These are phyloP conservation scores for Mungos mungo DNA, from an alignment of 2,113 vertebrate species.

Conservation along the genomic window DNA sequence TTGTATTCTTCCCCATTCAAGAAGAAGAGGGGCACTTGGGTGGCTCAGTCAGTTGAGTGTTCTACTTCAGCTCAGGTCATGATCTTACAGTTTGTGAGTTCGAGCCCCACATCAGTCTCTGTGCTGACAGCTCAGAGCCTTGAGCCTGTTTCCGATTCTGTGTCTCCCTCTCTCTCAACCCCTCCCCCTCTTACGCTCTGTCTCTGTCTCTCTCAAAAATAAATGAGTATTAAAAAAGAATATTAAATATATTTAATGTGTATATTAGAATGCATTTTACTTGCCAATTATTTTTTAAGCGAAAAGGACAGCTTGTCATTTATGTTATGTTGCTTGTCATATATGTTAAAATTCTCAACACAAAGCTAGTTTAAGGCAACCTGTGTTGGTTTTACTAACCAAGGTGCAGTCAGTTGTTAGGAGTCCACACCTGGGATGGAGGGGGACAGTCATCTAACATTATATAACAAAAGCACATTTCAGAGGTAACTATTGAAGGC, in stretches of 20 bases:
- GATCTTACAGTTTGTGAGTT: too few species aligned
- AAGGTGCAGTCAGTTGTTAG: neutral
- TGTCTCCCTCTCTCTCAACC: too few species aligned
- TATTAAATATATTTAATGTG: neutral
- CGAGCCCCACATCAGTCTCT: too few species aligned
- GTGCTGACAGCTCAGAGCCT: too few species aligned
- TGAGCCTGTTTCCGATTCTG: too few species aligned
- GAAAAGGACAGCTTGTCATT: neutral
- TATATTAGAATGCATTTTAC: neutral
- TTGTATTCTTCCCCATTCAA: neutral
- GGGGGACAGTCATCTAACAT: neutral
- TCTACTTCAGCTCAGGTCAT: too few species aligned
- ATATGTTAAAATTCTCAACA: neutral
- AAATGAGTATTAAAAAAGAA: neutral
- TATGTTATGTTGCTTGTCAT: neutral
- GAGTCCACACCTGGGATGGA: neutral
- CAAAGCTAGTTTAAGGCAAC: neutral
- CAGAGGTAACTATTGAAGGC: neutral
- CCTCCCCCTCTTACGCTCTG: too few species aligned
- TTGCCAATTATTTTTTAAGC: neutral
- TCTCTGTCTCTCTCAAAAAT: too few species aligned
- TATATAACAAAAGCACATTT: neutral
- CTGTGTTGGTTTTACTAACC: neutral
- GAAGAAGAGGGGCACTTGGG: neutral
- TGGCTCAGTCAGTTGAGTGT: too few species aligned